A percentile compares a stretch with the other conserved stretches of the same genome.
Evolutionary conservation across 2,888 invertebrate species (phyloP).

Genomic region (Danaus chrysippus): DNA sequence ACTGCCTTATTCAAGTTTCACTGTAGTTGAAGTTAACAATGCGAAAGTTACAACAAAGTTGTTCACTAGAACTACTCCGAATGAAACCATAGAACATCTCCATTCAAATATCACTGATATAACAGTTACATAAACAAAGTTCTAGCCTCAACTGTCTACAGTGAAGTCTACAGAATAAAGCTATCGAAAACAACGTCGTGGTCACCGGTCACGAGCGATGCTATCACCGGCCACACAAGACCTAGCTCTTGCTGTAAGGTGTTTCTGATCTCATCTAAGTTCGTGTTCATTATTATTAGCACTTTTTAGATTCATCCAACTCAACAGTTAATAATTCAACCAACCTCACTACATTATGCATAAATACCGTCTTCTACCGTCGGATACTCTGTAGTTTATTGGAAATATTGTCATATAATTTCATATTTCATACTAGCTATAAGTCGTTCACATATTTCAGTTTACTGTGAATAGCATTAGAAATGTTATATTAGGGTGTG

Average conservation of each 20-base stretch:
- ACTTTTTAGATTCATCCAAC: conserved; percentile 11
- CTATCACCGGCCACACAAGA: conserved; percentile 50
- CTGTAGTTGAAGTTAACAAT: not conserved
- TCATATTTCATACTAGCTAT: no score
- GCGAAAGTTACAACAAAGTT: not conserved
- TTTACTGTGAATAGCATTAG: no score
- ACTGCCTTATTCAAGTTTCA: not conserved
- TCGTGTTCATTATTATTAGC: conserved; percentile 3
- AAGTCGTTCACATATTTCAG: no score
- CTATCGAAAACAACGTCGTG: conserved; percentile 54
- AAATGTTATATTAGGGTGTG: no score
- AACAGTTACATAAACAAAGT: not conserved
- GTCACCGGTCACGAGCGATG: conserved; percentile 62
- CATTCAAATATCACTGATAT: not conserved
- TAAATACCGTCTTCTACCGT: not conserved
- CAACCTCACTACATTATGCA: not conserved
- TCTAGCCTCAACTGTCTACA: conserved; percentile 10
- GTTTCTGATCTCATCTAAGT: conserved; percentile 27
- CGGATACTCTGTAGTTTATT: not conserved
- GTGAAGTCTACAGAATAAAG: conserved; percentile 50
- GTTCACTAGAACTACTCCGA: no score
- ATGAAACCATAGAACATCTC: not conserved
- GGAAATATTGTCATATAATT: no score
- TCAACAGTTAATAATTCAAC: conserved; percentile 5
- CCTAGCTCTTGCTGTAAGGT: conserved; percentile 27